phyloP scores from a whole-genome alignment of 2,888 invertebrate species.

The Odontothrips loti region DNA sequence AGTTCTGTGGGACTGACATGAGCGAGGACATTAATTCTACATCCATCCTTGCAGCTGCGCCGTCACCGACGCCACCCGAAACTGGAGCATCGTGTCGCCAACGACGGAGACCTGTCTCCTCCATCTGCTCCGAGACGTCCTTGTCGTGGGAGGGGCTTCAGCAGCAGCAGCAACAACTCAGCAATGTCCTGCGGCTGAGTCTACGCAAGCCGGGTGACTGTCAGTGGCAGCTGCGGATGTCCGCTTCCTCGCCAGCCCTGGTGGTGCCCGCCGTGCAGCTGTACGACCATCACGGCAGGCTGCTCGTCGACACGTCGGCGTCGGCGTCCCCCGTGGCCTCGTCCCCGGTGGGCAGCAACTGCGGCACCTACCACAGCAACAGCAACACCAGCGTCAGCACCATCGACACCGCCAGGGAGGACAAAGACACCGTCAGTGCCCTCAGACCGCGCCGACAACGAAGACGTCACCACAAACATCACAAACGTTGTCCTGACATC shows the following conservation, averaged over 20 bases:
- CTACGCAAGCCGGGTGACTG: slow-evolving; percentile 58
- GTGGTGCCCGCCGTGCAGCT: slow-evolving; percentile 59
- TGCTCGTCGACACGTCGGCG: background rate
- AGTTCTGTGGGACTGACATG: background rate
- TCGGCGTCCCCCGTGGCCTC: background rate
- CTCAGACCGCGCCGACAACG: too few species aligned
- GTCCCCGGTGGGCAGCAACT: background rate
- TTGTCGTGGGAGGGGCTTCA: background rate
- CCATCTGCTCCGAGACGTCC: background rate
- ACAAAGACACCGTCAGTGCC: background rate
- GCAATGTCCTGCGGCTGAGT: slow-evolving; percentile 51
- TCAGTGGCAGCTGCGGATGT: slow-evolving; percentile 62
- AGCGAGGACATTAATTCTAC: background rate
- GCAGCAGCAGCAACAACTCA: background rate
- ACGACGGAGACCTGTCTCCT: background rate
- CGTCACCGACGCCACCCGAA: background rate
- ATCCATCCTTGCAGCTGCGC: background rate
- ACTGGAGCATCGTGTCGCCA: background rate
- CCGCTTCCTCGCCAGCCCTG: slow-evolving; percentile 58
- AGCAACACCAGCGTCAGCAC: background rate
- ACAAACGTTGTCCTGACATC: too few species aligned
- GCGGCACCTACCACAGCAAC: background rate
- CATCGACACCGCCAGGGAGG: background rate
- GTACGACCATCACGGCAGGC: slow-evolving; percentile 3
- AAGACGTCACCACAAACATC: too few species aligned